Evolutionary conservation across 2,113 vertebrate genomes (phyloP).

Genomic region (Ondatra zibethicus): DNA sequence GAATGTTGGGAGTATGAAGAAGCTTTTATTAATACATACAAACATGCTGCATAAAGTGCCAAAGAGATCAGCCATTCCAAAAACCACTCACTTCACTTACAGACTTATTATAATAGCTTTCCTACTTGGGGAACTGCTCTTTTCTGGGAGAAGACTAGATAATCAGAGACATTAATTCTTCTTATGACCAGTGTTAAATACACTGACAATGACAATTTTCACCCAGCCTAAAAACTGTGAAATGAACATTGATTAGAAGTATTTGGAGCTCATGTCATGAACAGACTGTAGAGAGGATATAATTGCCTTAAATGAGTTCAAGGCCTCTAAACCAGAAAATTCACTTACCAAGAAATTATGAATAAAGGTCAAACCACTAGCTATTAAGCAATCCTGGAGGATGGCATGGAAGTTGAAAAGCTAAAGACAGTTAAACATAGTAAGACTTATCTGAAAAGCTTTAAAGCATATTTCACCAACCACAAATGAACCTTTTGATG

Average conservation of each 20-base stretch:
- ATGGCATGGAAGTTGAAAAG: conserved; percentile 18
- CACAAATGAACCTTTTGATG: conserved; percentile 34
- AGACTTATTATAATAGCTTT: neutral
- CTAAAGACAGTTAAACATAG: conserved; percentile 38
- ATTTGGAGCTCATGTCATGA: conserved; percentile 8
- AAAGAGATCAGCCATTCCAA: neutral
- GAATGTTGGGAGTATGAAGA: neutral
- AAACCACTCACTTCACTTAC: neutral
- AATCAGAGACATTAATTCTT: conserved; percentile 46
- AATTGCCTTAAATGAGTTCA: conserved; percentile 43
- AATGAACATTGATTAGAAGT: conserved; percentile 39
- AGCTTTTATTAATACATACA: neutral
- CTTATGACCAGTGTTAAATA: conserved; percentile 12
- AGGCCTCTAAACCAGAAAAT: neutral
- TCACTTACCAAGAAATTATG: conserved; percentile 43
- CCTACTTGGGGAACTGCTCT: neutral
- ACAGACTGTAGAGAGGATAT: neutral
- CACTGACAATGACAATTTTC: neutral
- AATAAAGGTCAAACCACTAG: neutral
- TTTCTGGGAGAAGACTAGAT: neutral
- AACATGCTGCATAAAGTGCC: neutral
- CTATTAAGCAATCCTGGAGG: neutral
- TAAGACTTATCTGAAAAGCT: neutral
- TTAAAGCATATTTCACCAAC: neutral
- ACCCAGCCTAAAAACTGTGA: neutral